Evolutionary conservation across 1,140 invertebrate genomes (phyloP), one percentile per base, ranked within the genome.

Genomic region (Wiebesia pumilae): DNA sequence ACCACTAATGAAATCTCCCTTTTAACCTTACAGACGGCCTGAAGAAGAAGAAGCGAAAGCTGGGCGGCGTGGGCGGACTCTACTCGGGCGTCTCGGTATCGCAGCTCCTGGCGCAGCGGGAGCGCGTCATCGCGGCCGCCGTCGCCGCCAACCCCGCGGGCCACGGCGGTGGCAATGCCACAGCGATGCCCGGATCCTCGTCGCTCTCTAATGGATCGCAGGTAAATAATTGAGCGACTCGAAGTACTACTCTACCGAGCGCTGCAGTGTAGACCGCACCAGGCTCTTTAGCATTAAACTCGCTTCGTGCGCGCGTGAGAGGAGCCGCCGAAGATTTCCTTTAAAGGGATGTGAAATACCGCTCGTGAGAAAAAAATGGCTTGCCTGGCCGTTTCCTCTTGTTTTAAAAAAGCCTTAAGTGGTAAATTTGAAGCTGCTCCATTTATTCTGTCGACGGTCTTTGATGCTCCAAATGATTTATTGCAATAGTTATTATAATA

Each of bases 11-110:
- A 73, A 77, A 58, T 75, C 3, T 43, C 58, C 30, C 27, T 83
- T 67, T 84, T 58, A 80, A 51, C 87, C 65, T 91, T 94, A 84
- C 92, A 95, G 95, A 95, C 93, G 93, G 94, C 90, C 91, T 93
- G 87, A 96, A 96, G 91, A 94, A 94, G 90, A 96, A 96, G 91
- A 96, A 95, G 93, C 94, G 95, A 92, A 96, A 96, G 93, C 92
- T 95, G 83, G 91, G 92, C 43, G 93, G 93, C 62, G 94, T 95
- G 89, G 92, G 94, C 30, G 93, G 94, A 62, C 94, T 94, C 89
- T 94, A 95, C 88, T 92, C 95, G 54, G 95, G 95, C 79, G 95
- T 95, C 83, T 95, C 95, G 81, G 95, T 96, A 33, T 96, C 95
- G 51, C 96, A 96, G 92, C 93, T 96, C 86, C 93, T 96, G 91